Evolutionary conservation across 2,888 invertebrate genomes (phyloP), one percentile per base, ranked within the genome.

Genomic region (Leptodirus hochenwartii): DNA sequence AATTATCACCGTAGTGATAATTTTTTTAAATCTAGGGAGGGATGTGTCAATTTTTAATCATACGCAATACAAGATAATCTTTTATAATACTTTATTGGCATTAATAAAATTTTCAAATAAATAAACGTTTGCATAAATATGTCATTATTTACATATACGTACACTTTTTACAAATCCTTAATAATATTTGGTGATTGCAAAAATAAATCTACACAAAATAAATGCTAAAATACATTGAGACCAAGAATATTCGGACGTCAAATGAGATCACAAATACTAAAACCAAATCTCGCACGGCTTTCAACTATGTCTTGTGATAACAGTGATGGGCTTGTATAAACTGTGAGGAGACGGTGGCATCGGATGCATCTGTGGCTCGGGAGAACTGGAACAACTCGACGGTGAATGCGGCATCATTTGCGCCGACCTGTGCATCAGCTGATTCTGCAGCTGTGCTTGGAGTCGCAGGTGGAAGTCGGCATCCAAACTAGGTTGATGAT

Each of bases 361-460:
- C 16, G 44, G 40, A n/a, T n/a, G n/a, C n/a, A n/a, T n/a, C 24
- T 46, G 40, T 2, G 51, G 54, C 37, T 53, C 56, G 3, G 56
- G 54, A 14, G 54, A 52, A 39, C 50, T 64, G 51, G 46, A 65
- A 57, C 37, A 61, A 58, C 53, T 53, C 17, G 60, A 55, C 12
- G 53, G 54, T 34, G 63, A 51, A 11, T 49, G 46, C 31, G 49
- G 45, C 27, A 43, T 40, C 35, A 43, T 34, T 12, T 47, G 47
- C n/a, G n/a, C n/a, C n/a, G n/a, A n/a, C n/a, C n/a, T n/a, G 23
- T 41, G 37, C 30, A 43, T 38, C 37, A 44, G 37, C 5, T 39
- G 39, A 4, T 29, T 37, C 10, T 54, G 14, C 47, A 56, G 31
- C 46, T 55, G 43, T 43, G 61, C n/a, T 10, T 6, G 25, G 6